Conservation (phyloP, 2,888 invertebrate species). For the Minunthozetes semirufus region DNA sequence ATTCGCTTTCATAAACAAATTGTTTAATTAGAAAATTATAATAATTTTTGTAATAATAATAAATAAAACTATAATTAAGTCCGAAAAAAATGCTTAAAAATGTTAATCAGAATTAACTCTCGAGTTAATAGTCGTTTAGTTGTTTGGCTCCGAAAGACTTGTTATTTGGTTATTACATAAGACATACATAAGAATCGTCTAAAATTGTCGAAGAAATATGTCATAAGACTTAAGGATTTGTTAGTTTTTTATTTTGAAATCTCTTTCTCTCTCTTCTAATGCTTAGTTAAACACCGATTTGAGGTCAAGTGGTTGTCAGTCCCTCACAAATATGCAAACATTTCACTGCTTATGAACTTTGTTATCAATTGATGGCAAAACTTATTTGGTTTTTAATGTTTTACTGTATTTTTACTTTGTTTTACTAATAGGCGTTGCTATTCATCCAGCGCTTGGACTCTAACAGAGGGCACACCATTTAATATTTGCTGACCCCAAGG, state of each 20-base stretch:
- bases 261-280: neutral
- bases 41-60: too few relatives aligned
- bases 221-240: neutral
- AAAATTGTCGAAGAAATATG: neutral
- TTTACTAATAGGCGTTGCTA: constrained; percentile 26
- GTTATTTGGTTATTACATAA: too few relatives aligned
- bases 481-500: constrained; percentile 29
- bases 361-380: neutral
- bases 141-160: too few relatives aligned
- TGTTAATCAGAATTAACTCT: too few relatives aligned
- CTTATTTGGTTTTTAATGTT: neutral
- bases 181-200: too few relatives aligned
- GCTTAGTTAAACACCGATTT: constrained; percentile 12
- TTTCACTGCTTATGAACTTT: constrained; percentile 5
- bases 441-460: neutral
- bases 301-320: constrained; percentile 28
- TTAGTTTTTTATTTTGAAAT: constrained; percentile 4
- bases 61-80: too few relatives aligned
- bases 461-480: neutral
- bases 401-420: neutral
- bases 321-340: constrained; percentile 14
- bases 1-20: too few relatives aligned
- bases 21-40: too few relatives aligned
- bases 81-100: too few relatives aligned
- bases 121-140: too few relatives aligned